Base-by-base conservation (phyloP, 2,888 invertebrate genomes). In the Andrena trimmerana region DNA sequence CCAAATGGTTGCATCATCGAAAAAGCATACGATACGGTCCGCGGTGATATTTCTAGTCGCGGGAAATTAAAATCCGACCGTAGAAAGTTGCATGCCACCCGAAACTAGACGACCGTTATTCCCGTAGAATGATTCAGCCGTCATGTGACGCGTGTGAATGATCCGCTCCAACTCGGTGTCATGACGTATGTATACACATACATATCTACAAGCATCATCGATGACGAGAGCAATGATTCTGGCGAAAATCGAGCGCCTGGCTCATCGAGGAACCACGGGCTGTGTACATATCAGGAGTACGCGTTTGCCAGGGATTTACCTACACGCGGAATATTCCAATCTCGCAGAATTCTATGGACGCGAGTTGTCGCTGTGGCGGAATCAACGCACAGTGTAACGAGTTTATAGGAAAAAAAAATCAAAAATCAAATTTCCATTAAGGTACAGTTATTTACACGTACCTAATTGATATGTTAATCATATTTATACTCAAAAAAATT, bases 171-270 rank as follows among this genome's bases (percentile, higher is more conserved):
- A 82, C 24, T 67, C 57, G 31, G 27, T 67, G 62, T 42, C 57
- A 73, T 75, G 54, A 79, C 68, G 75, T 16, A 5, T 16, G 13
- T 42, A 13, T 42, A 4, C 42, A 0, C 1, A 10, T 36, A 13
- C 13, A 2, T 36, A 10, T 0, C n/a, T 36, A 1, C 42, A 31
- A 20, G 24, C 68, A 72, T 75, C 73, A 79, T 70, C 77, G 77
- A 78, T 85, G 78, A 85, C 83, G 87, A 59, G 13, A 48, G 29
- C 73, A 29, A 78, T 79, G 70, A 84, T 87, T 82, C 79, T 78
- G 85, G 85, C 78, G 36, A 69, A 54, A 29, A 24, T 59, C 13
- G 52, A 33, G 59, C 48, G 27, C 29, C 57, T 29, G 72, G 59
- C 57, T 74, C 72, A 13, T 66, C 73, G 70, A 73, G 29, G 69